Percentiles rank a stretch among this genome's conserved stretches.
Evolutionary conservation across 2,113 vertebrate genomes (phyloP).

Genomic region (Elephas maximus): DNA sequence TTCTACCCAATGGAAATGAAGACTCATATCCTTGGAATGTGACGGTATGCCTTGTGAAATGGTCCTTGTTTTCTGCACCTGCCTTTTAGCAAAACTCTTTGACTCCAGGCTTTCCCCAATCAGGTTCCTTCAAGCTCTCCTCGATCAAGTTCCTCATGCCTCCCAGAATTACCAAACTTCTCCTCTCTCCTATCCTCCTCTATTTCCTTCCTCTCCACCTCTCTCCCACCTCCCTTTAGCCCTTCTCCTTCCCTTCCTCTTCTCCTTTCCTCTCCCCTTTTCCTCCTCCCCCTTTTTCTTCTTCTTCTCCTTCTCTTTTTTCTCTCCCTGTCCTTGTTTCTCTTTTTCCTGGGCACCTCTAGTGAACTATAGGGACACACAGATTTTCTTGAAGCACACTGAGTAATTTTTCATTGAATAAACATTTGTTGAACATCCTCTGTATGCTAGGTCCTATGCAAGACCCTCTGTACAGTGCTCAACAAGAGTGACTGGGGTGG

Average conservation of each 20-base stretch:
- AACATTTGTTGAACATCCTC: not conserved
- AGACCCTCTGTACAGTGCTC: not conserved
- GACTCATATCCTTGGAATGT: not conserved
- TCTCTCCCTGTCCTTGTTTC: not conserved
- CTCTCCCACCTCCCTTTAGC: rapidly evolving
- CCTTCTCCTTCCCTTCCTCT: too few species aligned
- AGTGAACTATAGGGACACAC: not conserved
- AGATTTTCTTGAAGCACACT: not conserved
- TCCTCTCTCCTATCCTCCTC: not conserved
- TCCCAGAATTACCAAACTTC: not conserved
- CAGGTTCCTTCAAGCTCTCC: not conserved
- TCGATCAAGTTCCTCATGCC: not conserved
- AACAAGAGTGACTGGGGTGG: not conserved
- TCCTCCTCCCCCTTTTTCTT: not conserved
- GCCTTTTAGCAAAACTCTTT: not conserved
- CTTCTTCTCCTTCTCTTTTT: too few species aligned
- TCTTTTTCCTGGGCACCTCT: not conserved
- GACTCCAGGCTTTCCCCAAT: not conserved
- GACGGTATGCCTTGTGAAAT: not conserved
- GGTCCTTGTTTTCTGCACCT: not conserved
- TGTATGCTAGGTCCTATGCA: not conserved
- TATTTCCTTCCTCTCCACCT: not conserved
- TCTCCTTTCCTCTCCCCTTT: too few species aligned
- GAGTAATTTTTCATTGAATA: not conserved
- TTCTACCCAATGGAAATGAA: not conserved